A percentile compares a stretch with the other conserved stretches of the same genome.
Conservation (phyloP, 1,140 invertebrate genomes). For the Trichonephila inaurata region DNA sequence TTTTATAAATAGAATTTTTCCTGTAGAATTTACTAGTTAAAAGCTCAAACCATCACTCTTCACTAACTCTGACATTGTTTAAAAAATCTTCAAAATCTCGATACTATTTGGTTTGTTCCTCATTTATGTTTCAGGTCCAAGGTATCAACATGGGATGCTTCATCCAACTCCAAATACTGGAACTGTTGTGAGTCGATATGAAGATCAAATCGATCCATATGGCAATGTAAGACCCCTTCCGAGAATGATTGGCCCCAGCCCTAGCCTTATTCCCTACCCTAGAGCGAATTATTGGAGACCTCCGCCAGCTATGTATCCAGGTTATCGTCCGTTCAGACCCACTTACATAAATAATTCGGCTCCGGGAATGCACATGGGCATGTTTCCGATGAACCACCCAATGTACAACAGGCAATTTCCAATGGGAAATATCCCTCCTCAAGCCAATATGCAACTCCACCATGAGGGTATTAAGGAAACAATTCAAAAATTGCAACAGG, state of each 20-base stretch:
- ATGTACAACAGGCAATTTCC: not conserved
- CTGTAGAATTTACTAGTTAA: no score
- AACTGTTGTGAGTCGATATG: not conserved
- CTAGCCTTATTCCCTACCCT: not conserved
- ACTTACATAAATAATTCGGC: constrained; percentile 8
- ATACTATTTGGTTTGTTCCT: no score
- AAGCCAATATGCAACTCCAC: not conserved
- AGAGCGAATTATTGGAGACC: not conserved
- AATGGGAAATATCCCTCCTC: not conserved
- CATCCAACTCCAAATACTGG: not conserved
- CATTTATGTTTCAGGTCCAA: not conserved
- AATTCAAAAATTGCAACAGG: constrained; percentile 14
- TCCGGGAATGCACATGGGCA: not conserved
- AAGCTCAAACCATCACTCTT: no score
- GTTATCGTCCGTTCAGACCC: not conserved
- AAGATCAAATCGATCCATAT: no score
- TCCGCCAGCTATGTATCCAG: not conserved
- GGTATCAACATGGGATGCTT: not conserved
- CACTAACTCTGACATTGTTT: no score
- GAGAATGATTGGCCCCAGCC: not conserved
- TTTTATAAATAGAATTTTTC: no score
- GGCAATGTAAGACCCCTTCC: not conserved
- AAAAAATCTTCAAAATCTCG: no score
- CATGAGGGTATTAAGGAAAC: not conserved
- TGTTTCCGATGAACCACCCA: not conserved